Conservation (phyloP, 2,888 invertebrate species). For the Apotomis capreana region DNA sequence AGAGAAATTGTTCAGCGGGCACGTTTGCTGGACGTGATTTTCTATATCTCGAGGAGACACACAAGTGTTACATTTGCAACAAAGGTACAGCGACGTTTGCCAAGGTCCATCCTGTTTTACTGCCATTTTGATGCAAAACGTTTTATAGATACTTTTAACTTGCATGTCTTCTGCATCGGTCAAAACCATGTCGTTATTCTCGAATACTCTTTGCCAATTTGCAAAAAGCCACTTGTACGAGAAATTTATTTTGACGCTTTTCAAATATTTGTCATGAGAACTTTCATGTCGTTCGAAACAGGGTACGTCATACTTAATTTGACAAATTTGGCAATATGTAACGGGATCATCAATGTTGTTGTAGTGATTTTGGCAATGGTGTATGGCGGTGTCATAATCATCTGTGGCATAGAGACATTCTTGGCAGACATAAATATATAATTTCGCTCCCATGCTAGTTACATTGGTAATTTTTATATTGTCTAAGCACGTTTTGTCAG, state of each 20-base stretch:
- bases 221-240: constrained; percentile 16
- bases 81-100: constrained; percentile 11
- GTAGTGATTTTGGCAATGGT: constrained; percentile 19
- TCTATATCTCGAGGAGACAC: constrained; percentile 12
- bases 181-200: neutral
- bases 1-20: neutral
- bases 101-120: constrained; percentile 13
- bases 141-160: constrained; percentile 16
- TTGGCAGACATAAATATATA: constrained; percentile 3
- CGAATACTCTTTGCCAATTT: constrained; percentile 14
- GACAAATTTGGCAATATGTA: constrained; percentile 17
- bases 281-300: constrained; percentile 11
- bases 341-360: constrained; percentile 16
- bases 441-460: constrained; percentile 12
- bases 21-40: constrained; percentile 6
- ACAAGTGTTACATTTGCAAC: constrained; percentile 12
- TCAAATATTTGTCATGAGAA: constrained; percentile 3
- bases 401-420: constrained; percentile 15
- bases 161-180: constrained; percentile 7
- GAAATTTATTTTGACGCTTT: constrained; percentile 8
- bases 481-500: constrained; percentile 7
- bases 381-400: constrained; percentile 13
- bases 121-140: constrained; percentile 10
- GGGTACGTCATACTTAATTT: constrained; percentile 4
- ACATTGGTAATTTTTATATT: constrained; percentile 19